Evolutionary conservation across 2,113 vertebrate species (phyloP).

Genomic region (Thermophis baileyi): DNA sequence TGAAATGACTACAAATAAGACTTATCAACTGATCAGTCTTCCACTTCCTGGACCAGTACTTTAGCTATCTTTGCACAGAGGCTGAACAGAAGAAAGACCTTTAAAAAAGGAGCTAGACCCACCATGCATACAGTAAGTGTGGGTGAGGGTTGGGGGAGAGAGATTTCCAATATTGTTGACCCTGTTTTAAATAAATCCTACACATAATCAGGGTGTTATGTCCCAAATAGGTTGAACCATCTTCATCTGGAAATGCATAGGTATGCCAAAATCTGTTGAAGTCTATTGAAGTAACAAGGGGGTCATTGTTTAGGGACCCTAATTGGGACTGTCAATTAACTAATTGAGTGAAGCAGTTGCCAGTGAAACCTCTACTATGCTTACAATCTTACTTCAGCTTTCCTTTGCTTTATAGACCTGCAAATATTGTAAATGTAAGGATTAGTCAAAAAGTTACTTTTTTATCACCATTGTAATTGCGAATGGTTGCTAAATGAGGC

Average conservation of each 20-base stretch:
- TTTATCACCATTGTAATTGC: background rate
- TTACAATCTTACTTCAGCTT: background rate
- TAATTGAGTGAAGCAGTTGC: background rate
- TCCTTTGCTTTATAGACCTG: background rate
- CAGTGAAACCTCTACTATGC: background rate
- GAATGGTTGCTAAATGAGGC: background rate
- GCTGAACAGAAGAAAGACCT: background rate
- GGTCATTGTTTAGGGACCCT: background rate
- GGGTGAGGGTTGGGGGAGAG: background rate
- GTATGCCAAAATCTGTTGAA: background rate
- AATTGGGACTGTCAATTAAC: background rate
- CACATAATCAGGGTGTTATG: background rate
- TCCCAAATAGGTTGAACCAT: background rate
- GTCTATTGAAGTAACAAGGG: background rate
- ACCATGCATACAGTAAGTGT: background rate
- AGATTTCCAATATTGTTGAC: background rate
- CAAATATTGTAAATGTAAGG: background rate
- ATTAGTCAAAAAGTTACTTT: background rate
- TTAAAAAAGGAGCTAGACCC: background rate
- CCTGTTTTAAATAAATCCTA: background rate
- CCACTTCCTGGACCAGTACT: background rate
- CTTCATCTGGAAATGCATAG: background rate
- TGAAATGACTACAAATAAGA: background rate
- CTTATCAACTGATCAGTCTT: background rate
- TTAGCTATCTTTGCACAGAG: background rate